These are phyloP conservation scores for Menura novaehollandiae DNA, from an alignment of 2,113 vertebrate species.

Conservation along the genomic window DNA sequence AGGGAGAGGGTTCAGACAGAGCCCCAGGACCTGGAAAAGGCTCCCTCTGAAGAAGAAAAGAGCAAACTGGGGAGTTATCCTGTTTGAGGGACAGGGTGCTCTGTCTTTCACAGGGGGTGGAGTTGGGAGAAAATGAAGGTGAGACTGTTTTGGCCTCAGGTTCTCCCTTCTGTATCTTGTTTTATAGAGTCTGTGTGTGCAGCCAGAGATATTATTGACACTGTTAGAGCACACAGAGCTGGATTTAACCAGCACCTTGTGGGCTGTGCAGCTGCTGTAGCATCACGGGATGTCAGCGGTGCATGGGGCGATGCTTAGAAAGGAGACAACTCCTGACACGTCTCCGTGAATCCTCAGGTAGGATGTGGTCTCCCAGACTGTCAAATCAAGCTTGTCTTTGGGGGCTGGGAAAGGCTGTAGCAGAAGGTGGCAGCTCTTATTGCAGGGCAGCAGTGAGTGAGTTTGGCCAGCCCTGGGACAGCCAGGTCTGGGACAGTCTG, in stretches of 20 bases:
- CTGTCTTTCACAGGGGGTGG: not conserved
- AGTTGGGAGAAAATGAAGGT: not conserved
- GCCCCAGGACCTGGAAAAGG: not conserved
- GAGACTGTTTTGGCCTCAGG: not conserved
- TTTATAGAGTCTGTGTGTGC: not conserved
- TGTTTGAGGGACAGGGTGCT: not conserved
- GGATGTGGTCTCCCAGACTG: not conserved
- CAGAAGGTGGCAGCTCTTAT: not conserved
- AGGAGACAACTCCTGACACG: not conserved
- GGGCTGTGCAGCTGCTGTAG: not conserved
- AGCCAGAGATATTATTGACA: fast-evolving
- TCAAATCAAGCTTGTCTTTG: not conserved
- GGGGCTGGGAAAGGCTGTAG: not conserved
- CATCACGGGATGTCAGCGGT: fast-evolving
- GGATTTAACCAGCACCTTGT: not conserved
- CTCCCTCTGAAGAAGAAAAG: not conserved
- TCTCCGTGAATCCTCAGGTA: fast-evolving
- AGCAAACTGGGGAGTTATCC: not conserved
- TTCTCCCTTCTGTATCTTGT: not conserved
- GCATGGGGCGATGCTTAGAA: not conserved
- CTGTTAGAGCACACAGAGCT: not conserved
- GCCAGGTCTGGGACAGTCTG: fast-evolving
- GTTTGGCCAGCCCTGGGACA: not conserved
- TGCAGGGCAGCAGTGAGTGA: not conserved
- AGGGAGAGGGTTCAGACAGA: not conserved